Evolutionary conservation across 2,888 invertebrate genomes (phyloP).

Genomic region (Palloptera scutellata): DNA sequence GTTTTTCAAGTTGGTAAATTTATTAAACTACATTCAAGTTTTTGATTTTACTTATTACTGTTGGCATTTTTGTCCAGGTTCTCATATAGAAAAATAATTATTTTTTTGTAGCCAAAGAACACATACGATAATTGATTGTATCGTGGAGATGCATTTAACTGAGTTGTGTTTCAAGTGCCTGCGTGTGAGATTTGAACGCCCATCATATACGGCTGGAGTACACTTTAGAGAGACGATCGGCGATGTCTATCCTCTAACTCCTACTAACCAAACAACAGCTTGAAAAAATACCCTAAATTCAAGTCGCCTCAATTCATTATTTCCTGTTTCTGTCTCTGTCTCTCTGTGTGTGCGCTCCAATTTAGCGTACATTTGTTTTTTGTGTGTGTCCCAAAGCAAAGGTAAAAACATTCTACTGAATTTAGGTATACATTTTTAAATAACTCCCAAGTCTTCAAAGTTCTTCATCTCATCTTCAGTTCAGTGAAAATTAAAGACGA

Average conservation of each 20-base stretch:
- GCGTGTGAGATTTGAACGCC: constrained; percentile 37
- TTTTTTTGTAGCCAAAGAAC: constrained; percentile 30
- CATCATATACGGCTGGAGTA: constrained; percentile 7
- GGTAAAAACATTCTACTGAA: constrained; percentile 30
- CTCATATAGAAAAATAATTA: not conserved
- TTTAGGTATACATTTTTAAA: constrained; percentile 11
- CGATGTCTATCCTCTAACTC: constrained; percentile 1
- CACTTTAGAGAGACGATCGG: constrained; percentile 4
- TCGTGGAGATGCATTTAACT: constrained; percentile 35
- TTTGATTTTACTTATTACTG: constrained; percentile 11
- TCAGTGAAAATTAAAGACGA: constrained; percentile 37
- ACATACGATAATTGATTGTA: constrained; percentile 25
- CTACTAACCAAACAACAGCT: constrained; percentile 1
- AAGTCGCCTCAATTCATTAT: constrained; percentile 7
- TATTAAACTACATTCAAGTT: not conserved
- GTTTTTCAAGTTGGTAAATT: not conserved
- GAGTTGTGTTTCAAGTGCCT: constrained; percentile 33
- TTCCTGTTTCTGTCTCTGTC: constrained; percentile 18
- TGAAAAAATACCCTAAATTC: constrained; percentile 4
- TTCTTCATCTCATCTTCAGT: constrained; percentile 21
- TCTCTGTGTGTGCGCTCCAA: constrained; percentile 33
- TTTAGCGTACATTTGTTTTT: constrained; percentile 24
- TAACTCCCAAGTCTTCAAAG: constrained; percentile 14
- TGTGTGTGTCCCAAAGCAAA: constrained; percentile 41
- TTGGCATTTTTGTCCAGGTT: not conserved